Evolutionary conservation across 2,797 vertebrate species (phyloP).

Genomic region (Rousettus madagascariensis): DNA sequence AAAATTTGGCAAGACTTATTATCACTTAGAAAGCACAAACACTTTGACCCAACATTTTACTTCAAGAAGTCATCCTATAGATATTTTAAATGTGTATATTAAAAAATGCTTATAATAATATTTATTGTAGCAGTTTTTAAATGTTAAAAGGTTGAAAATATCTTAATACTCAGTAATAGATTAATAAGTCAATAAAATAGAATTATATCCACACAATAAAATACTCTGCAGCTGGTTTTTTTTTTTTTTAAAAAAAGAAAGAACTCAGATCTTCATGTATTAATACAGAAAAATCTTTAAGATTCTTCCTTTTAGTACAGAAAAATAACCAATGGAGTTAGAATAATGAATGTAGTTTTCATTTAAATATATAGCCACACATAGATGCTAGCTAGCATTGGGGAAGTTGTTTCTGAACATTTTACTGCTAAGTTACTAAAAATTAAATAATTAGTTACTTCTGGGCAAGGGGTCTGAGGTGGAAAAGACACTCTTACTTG

Average conservation of each 20-base stretch:
- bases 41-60: not conserved
- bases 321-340: not conserved
- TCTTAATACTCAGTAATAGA: not conserved
- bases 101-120: not conserved
- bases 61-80: not conserved
- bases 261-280: not conserved
- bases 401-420: not conserved
- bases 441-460: not conserved
- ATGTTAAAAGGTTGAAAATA: not conserved
- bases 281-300: not conserved
- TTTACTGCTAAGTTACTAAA: slow-evolving; percentile 23
- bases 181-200: not conserved
- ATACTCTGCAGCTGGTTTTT: not conserved
- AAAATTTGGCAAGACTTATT: not conserved
- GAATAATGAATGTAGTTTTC: not conserved
- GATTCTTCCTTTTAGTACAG: not conserved
- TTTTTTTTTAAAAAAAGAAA: not conserved
- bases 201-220: not conserved
- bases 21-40: not conserved
- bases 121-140: slow-evolving; percentile 6
- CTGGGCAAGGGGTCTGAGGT: not conserved
- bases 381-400: not conserved
- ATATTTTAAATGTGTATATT: not conserved
- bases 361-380: not conserved
- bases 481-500: not conserved